Conservation (phyloP, 2,113 vertebrate species). For the Dendropsophus ebraccatus region DNA sequence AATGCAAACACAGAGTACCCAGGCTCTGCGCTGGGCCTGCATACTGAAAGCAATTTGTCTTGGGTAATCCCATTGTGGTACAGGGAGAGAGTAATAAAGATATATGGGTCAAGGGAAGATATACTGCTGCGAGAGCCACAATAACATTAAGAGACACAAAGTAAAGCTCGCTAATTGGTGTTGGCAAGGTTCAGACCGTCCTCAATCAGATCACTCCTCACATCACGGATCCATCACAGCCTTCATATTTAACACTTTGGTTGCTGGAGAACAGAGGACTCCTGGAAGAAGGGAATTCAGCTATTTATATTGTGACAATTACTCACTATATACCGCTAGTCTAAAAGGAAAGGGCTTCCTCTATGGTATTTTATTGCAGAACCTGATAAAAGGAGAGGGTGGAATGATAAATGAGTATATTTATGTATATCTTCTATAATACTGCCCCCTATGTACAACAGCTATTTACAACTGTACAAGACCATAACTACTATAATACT, state of each 20-base stretch:
- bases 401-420: no score
- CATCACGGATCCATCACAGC: neutral
- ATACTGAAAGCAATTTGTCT: slow-evolving; percentile 70
- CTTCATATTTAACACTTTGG: neutral
- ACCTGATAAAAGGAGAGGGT: no score
- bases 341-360: no score
- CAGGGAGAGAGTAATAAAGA: slow-evolving; percentile 67
- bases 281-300: neutral
- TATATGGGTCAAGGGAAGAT: slow-evolving; percentile 69
- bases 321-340: no score
- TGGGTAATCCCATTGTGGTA: slow-evolving; percentile 67
- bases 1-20: neutral
- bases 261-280: neutral
- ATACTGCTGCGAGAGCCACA: slow-evolving; percentile 57
- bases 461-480: neutral
- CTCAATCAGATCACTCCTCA: slow-evolving; percentile 43
- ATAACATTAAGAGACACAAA: slow-evolving; percentile 56
- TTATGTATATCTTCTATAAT: neutral
- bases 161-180: slow-evolving; percentile 51
- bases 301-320: no score
- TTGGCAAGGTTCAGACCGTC: slow-evolving; percentile 40
- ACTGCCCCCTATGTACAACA: neutral
- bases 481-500: no score
- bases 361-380: no score
- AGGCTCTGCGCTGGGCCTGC: slow-evolving; percentile 56